These are phyloP conservation scores for Athalia circularis DNA, from an alignment of 2,888 invertebrate species.

Conservation along the genomic window DNA sequence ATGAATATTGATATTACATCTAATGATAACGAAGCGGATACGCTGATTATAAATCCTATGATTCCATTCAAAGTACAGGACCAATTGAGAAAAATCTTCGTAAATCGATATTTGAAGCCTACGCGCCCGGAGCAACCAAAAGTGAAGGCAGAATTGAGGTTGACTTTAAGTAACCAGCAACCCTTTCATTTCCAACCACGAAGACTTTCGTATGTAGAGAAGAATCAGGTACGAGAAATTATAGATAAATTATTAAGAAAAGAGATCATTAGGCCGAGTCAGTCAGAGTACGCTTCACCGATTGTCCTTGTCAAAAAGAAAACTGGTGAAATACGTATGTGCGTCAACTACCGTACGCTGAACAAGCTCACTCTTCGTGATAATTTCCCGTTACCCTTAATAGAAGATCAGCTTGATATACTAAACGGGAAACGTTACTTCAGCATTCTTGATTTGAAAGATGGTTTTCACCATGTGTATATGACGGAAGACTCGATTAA, in stretches of 20 bases:
- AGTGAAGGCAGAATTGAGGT: background rate
- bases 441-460: conserved; percentile 58
- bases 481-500: conserved; percentile 56
- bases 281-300: conserved; percentile 1
- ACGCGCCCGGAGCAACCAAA: background rate
- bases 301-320: conserved; percentile 55
- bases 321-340: conserved; percentile 57
- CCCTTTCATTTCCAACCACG: conserved; percentile 47
- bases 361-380: conserved; percentile 58
- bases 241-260: background rate
- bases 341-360: conserved; percentile 59
- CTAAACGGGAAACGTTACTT: conserved; percentile 54
- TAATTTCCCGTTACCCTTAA: conserved; percentile 56
- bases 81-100: background rate
- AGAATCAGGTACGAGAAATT: conserved; percentile 1
- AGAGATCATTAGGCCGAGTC: background rate
- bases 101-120: background rate
- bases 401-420: conserved; percentile 60
- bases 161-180: conserved; percentile 39
- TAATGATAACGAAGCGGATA: conserved; percentile 12
- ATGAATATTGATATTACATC: conserved; percentile 37
- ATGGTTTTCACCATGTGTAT: conserved; percentile 61
- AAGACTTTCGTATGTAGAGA: conserved; percentile 48
- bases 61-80: background rate
- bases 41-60: conserved; percentile 20